Evolutionary conservation across 2,888 invertebrate genomes (phyloP).

Genomic region (Scelioninae gen. 2): DNA sequence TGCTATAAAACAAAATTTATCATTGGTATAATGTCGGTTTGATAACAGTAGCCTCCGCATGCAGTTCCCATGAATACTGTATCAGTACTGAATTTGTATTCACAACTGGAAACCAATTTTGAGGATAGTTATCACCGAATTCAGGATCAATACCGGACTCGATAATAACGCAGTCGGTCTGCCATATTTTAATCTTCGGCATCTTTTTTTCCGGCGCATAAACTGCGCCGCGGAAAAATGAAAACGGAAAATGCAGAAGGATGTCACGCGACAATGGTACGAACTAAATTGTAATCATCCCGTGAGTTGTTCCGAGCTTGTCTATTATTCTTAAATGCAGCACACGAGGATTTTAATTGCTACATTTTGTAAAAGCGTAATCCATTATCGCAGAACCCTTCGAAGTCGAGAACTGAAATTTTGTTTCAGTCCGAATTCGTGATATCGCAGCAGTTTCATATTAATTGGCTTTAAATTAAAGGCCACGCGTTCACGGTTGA

Average conservation of each 20-base stretch:
- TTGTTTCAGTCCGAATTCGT: slow-evolving; percentile 9
- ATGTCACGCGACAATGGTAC: slow-evolving; percentile 6
- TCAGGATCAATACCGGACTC: slow-evolving; percentile 38
- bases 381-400: slow-evolving; percentile 25
- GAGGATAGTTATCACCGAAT: slow-evolving; percentile 45
- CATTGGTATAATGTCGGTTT: slow-evolving; percentile 44
- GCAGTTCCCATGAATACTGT: slow-evolving; percentile 50
- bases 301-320: background rate
- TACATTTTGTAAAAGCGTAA: slow-evolving; percentile 12
- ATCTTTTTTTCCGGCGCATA: slow-evolving; percentile 11
- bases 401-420: slow-evolving; percentile 28
- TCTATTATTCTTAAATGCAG: slow-evolving; percentile 10
- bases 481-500: slow-evolving; percentile 14
- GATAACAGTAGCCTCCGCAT: slow-evolving; percentile 38
- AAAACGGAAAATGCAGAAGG: background rate
- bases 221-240: slow-evolving; percentile 9
- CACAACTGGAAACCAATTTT: slow-evolving; percentile 53
- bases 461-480: slow-evolving; percentile 34
- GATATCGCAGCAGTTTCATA: slow-evolving; percentile 7
- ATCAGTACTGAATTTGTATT: slow-evolving; percentile 51
- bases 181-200: slow-evolving; percentile 26
- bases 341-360: slow-evolving; percentile 25
- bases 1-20: slow-evolving; percentile 47
- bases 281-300: slow-evolving; percentile 23
- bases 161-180: slow-evolving; percentile 20